Evolutionary conservation across 1,140 invertebrate genomes (phyloP), one percentile per base, ranked within the genome.

Genomic region (Tigriopus japonicus): DNA sequence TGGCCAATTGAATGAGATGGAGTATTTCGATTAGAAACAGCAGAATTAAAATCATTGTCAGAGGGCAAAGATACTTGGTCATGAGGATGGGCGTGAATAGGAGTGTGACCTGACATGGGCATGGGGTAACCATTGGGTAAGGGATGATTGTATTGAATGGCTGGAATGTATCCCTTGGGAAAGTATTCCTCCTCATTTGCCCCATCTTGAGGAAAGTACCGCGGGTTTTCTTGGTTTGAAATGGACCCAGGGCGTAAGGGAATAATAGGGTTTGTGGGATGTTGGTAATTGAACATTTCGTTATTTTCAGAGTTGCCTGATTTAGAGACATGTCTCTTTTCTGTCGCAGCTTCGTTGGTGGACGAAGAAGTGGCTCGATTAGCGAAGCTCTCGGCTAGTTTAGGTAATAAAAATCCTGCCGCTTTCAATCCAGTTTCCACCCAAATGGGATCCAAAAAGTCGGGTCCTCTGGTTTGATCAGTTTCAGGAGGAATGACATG

Each of bases 381-480:
- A 10, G 21, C 21, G 10, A 49, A 21, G 45, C 45, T 49, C 28
- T 35, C 28, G 9, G 28, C 28, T 9, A 35, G 28, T 35, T 35
- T 35, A 35, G 28, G 28, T 9, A 35, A 35, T 35, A 35, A 35
- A 9, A 35, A 35, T 35, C 28, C 28, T 3, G 28, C 28, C 9
- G 28, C 28, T 9, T 35, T 35, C 9, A 35, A 54, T 6, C 21
- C 21, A 21, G 52, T 23, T 28, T 58, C 55, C 41, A 58, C 24
- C 55, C 55, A 58, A n/a, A 58, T 58, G 55, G 55, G 55, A 43
- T 58, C 55, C 6, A 49, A 17, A 17, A 21, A 17, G 40, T 58
- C 55, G 14, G 55, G 55, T 23, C 55, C 55, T 51, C 55, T 51
- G 14, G 55, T 58, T 21, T 54, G 52, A 28, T 54, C 52, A 6